Conservation (phyloP, 1,140 invertebrate species). For the Triops longicaudatus region DNA sequence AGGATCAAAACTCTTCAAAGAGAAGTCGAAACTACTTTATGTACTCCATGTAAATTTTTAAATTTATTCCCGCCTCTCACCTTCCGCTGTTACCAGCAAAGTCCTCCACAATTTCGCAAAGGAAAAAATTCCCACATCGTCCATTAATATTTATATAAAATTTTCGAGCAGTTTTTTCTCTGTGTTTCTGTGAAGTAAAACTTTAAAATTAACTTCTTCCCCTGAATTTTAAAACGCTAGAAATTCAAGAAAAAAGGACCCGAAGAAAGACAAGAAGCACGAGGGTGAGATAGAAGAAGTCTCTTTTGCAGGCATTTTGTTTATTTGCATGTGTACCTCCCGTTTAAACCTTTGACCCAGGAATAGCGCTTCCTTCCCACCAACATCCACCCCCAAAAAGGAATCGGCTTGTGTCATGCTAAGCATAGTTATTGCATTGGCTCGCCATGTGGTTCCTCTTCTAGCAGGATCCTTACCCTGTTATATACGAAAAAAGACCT, state of each 20-base stretch:
- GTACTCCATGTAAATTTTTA: too few relatives aligned
- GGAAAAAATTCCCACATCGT: too few relatives aligned
- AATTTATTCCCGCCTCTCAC: too few relatives aligned
- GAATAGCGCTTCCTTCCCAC: not conserved
- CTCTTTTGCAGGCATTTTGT: not conserved
- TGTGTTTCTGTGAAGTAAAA: too few relatives aligned
- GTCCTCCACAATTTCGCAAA: too few relatives aligned
- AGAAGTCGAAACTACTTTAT: too few relatives aligned
- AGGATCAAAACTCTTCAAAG: not conserved
- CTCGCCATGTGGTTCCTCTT: not conserved
- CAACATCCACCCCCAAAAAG: not conserved
- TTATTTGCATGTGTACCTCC: not conserved
- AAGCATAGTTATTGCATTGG: constrained; percentile 10
- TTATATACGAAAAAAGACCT: not conserved
- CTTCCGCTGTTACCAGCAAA: too few relatives aligned
- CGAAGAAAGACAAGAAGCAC: not conserved
- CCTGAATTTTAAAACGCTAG: not conserved
- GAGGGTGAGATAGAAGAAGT: not conserved
- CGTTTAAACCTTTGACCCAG: not conserved
- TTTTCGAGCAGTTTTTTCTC: too few relatives aligned
- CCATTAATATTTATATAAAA: too few relatives aligned
- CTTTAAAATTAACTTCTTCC: too few relatives aligned
- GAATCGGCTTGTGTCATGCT: not conserved
- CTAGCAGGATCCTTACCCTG: not conserved
- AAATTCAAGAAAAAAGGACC: not conserved